Evolutionary conservation across 2,797 vertebrate genomes (phyloP).

Genomic region (Rhabdomys pumilio): DNA sequence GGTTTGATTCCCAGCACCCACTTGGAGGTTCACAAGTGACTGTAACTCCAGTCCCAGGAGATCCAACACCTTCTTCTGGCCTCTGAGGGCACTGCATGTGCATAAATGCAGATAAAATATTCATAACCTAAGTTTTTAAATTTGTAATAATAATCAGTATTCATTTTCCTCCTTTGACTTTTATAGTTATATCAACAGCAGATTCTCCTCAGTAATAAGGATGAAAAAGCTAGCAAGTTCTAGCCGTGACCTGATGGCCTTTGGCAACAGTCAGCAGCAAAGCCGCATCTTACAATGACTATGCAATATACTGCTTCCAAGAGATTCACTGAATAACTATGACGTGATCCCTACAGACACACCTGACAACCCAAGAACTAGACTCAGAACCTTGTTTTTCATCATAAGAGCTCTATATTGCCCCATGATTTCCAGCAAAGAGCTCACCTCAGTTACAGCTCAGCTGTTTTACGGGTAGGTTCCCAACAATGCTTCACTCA

Average conservation of each 20-base stretch:
- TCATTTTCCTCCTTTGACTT: not conserved
- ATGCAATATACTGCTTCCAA: not conserved
- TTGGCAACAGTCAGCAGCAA: constrained; percentile 6
- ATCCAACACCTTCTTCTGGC: not conserved
- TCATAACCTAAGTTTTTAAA: not conserved
- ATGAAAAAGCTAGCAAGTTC: not conserved
- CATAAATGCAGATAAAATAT: not conserved
- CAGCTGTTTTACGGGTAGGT: not conserved
- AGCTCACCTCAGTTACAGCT: constrained; percentile 15
- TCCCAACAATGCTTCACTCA: not conserved
- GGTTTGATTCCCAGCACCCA: too few relatives aligned
- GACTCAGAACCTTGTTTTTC: constrained; percentile 47
- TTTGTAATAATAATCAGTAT: not conserved
- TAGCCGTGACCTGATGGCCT: not conserved
- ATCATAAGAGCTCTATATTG: not conserved
- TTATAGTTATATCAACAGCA: not conserved
- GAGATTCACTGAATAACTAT: not conserved
- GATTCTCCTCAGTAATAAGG: constrained; percentile 10
- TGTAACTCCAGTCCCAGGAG: not conserved
- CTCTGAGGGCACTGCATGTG: not conserved
- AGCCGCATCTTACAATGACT: not conserved
- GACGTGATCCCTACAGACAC: not conserved
- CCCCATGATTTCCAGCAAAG: not conserved
- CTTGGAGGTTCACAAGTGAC: not conserved
- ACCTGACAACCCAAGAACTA: constrained; percentile 32